Evolutionary conservation across 2,888 invertebrate species (phyloP), one percentile per base, ranked within the genome.

Genomic region (Phytoseiulus persimilis): DNA sequence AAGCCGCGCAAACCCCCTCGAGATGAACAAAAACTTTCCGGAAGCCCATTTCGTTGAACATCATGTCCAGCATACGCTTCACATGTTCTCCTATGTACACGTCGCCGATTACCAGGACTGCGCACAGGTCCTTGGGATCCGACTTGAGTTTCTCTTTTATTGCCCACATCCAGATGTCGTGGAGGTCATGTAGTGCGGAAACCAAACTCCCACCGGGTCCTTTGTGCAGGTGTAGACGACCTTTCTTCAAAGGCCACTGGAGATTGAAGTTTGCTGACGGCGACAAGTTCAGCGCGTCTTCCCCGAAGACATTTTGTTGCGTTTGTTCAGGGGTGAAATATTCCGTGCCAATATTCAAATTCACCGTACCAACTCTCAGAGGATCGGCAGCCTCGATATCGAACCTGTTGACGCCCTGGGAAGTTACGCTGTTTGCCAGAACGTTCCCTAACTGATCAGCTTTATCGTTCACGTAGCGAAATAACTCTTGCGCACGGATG

Each of bases 161-260:
- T 0, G 96, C 95, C 91, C 95, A 94, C 89, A 95, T 95, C 98
- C 98, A 98, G 92, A 98, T 97, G 0, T 95, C 94, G 92, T 96
- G 96, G 90, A 98, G 92, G 93, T 98, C 97, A 90, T 96, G 95
- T 83, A 98, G 92, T 6, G 97, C 95, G 0, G 96, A 94, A 14
- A 95, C 95, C 90, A 97, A 93, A 0, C 97, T 97, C 0, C 98
- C 98, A 0, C 97, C 97, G 32, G 96, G 94, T 90, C 95, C 95
- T 0, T 94, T 92, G 92, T 98, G 97, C 3, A 97, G 93, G 93
- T 98, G 97, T 31, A 98, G 94, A 92, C 96, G 96, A 0, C 98
- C 98, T 91, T 97, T 94, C 92, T 94, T 94, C 92, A 97, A 95
- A 0, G 98, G 98, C 93, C 97, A 98, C 92, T 97, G 96, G 90